These are phyloP conservation scores for Psix sp. DNA, from an alignment of 1,140 invertebrate species.

Conservation along the genomic window DNA sequence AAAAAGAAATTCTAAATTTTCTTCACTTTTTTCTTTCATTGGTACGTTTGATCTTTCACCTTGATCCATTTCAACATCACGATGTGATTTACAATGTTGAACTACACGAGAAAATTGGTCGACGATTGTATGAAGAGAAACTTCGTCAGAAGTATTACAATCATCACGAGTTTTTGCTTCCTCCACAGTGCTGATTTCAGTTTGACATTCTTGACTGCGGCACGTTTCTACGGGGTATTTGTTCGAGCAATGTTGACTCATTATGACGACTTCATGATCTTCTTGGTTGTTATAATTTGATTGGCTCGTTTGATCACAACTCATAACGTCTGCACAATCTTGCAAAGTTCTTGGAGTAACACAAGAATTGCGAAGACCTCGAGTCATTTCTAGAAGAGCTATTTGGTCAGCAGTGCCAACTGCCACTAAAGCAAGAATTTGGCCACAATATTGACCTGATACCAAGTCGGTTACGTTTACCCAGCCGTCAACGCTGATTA, in stretches of 20 bases:
- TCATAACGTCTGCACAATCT: constrained; percentile 25
- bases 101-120: constrained; percentile 20
- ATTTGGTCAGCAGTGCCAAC: constrained; percentile 81
- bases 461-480: constrained; percentile 76
- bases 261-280: constrained; percentile 3
- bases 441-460: constrained; percentile 72
- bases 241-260: constrained; percentile 7
- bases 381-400: constrained; percentile 76
- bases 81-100: constrained; percentile 30
- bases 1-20: constrained; percentile 2
- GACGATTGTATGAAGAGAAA: constrained; percentile 26
- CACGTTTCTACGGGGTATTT: constrained; percentile 24
- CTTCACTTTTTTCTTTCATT: constrained; percentile 28
- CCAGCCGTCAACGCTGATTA: constrained; percentile 81
- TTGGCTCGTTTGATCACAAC: constrained; percentile 17
- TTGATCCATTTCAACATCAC: constrained; percentile 15
- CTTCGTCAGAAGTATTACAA: constrained; percentile 27
- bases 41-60: constrained; percentile 8
- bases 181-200: constrained; percentile 66
- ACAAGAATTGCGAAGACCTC: constrained; percentile 73
- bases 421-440: constrained; percentile 78
- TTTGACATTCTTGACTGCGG: constrained; percentile 69
- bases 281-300: constrained; percentile 20
- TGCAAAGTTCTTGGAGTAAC: constrained; percentile 56
- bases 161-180: constrained; percentile 48